Base-by-base conservation (phyloP, 2,113 vertebrate genomes). In the Ciconia boyciana region DNA sequence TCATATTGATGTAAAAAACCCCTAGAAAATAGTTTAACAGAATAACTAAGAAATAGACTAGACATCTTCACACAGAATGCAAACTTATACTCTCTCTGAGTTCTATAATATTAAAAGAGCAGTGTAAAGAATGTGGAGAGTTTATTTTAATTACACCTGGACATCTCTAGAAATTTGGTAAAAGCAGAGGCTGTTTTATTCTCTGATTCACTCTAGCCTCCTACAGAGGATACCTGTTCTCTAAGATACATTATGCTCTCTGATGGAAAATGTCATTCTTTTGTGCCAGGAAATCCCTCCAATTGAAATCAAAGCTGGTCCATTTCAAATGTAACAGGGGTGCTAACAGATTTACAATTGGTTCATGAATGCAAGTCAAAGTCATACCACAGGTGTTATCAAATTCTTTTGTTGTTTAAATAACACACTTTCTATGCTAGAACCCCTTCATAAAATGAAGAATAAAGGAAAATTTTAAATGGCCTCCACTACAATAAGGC, bases 201-300 rank as follows among this genome's bases (percentile, higher is more conserved):
- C 43, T 65, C 21, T 72, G 25, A 79, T 71, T 79, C 13, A 46
- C 9, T 72, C 16, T 32, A 77, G 5, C 15, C 10, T 87, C 24
- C n/a, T 51, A 34, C 16, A 83, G 34, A 69, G 61, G 5, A 72
- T 7, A 77, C 10, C 7, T 65, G 20, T 4, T 77, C 16, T 58
- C 25, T 32, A 43, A 54, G 25, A 36, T 43, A 10, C 0, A 0
- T 5, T 74, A 4, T 16, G 25, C 6, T 74, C 13, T 87, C 46
- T 74, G 15, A 78, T 39, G 7, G 20, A 81, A 83, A 41, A 46
- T 15, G 32, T 36, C 5, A 5, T 55, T 69, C 26, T 70, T 83
- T 70, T 52, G 36, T 62, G 46, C 21, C 49, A 69, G 49, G 26
- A 84, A 52, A 68, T 70, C 22, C 5, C 16, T 75, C 32, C n/a